Evolutionary conservation across 2,113 vertebrate genomes (phyloP).

Genomic region (Prochilodus magdalenae): DNA sequence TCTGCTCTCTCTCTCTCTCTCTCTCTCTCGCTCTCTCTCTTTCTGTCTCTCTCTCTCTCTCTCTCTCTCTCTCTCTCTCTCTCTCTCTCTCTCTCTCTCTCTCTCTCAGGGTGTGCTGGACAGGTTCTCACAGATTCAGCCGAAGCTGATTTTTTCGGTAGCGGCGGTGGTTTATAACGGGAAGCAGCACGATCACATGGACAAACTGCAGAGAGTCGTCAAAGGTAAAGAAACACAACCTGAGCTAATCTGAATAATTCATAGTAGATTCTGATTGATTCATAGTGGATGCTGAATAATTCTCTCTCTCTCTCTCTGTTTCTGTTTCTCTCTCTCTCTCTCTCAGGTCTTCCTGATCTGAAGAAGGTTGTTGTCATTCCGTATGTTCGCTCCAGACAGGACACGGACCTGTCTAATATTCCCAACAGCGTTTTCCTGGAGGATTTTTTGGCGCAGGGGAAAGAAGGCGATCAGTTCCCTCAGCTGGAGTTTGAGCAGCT

Average conservation of each 20-base stretch:
- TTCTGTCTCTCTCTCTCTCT: neutral
- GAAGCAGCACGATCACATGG: slow-evolving; percentile 90
- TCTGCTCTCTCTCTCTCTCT: neutral
- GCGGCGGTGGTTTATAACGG: slow-evolving; percentile 94
- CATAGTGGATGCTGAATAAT: no score
- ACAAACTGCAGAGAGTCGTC: slow-evolving; percentile 89
- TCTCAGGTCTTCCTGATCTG: slow-evolving; percentile 88
- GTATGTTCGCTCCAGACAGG: slow-evolving; percentile 82
- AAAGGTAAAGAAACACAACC: slow-evolving; percentile 80
- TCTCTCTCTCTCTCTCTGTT: neutral
- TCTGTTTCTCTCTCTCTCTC: neutral
- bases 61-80: no score
- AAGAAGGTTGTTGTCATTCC: slow-evolving; percentile 91
- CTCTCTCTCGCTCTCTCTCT: neutral
- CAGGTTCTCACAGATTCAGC: slow-evolving; percentile 96
- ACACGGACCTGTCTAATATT: slow-evolving; percentile 89
- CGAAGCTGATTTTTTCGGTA: slow-evolving; percentile 94
- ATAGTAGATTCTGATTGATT: no score
- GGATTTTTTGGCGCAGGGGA: slow-evolving; percentile 85
- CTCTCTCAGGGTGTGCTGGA: slow-evolving; percentile 89
- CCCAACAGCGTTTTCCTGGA: slow-evolving; percentile 91
- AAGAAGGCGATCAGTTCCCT: slow-evolving; percentile 83
- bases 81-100: neutral
- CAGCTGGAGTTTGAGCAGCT: slow-evolving; percentile 98
- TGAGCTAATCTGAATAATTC: no score